Base-by-base conservation (phyloP, 2,113 vertebrate species). In the Ptyas mucosa region DNA sequence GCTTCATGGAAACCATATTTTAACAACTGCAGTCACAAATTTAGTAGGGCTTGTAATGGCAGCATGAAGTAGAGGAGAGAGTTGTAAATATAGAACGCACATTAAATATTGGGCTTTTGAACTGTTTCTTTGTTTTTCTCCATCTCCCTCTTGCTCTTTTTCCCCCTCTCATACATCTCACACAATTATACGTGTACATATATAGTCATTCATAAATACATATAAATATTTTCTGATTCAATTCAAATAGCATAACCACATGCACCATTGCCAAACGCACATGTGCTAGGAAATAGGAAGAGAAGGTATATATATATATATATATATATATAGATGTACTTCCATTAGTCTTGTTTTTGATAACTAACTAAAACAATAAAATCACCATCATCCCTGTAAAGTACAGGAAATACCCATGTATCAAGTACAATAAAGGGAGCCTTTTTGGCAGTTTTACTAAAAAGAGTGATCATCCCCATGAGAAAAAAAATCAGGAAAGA, bases 361-460 rank as follows among this genome's bases (percentile, higher is more conserved):
- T 46, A 53, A 61, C 85, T 90, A n/a, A 85, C 75, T 69, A 88
- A 93, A 88, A 55, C 54, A 85, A 91, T 90, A 57, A 0, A n/a
- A 55, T 93, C 15, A 11, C 96, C 43, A 85, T 93, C 95, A 95
- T 94, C 39, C 43, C 54, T 54, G 49, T 43, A 8, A 89, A 85
- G 6, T 57, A 53, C 55, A 57, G 69, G 54, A 95, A 93, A 94
- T 34, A 91, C 93, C 87, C 90, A n/a, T 85, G 55, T 91, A 52
- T 39, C 85, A 94, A 93, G 5, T 43, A 88, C 46, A 49, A 85
- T 94, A 93, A 85, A 85, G 90, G 85, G 92, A 93, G 46, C 91
- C 23, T 53, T 87, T 58, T 61, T 91, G 92, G 85, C 1, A 23
- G 24, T 92, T 92, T 8, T 94, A 7, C 43, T 87, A 2, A 55